Conservation (phyloP, 2,888 invertebrate species). For the Coenonympha glycerion region DNA sequence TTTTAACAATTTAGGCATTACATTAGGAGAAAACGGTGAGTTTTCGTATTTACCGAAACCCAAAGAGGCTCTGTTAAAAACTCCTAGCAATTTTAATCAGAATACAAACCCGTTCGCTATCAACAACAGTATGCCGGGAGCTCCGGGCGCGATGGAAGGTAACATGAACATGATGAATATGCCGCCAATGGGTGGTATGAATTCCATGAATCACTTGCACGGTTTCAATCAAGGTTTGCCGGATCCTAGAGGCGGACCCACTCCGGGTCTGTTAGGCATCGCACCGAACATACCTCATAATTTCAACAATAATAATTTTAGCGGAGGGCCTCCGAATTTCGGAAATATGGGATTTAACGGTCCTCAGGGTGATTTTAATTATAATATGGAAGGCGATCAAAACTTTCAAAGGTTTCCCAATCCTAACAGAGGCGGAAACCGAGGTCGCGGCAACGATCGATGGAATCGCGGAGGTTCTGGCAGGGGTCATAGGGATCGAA, state of each 20-base stretch:
- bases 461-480: constrained; percentile 67
- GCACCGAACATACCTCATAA: constrained; percentile 74
- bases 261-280: constrained; percentile 77
- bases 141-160: constrained; percentile 49
- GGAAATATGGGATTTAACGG: constrained; percentile 65
- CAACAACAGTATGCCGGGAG: constrained; percentile 48
- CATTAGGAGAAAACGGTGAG: constrained; percentile 76
- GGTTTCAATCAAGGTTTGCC: constrained; percentile 60
- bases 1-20: constrained; percentile 78
- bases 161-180: constrained; percentile 66
- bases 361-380: constrained; percentile 61
- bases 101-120: constrained; percentile 50
- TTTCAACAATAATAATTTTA: constrained; percentile 54
- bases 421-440: constrained; percentile 60
- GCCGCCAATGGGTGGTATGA: constrained; percentile 57
- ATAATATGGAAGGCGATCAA: constrained; percentile 59
- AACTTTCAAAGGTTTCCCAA: constrained; percentile 63
- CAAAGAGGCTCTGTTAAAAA: constrained; percentile 66
- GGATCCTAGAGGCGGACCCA: constrained; percentile 66
- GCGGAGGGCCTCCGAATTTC: constrained; percentile 59
- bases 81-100: constrained; percentile 59
- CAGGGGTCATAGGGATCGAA: constrained; percentile 66
- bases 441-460: constrained; percentile 64
- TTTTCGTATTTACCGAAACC: constrained; percentile 68
- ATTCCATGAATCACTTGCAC: constrained; percentile 62